Base-by-base conservation (phyloP, 1,140 invertebrate species). In the Doryteuthis pealeii region DNA sequence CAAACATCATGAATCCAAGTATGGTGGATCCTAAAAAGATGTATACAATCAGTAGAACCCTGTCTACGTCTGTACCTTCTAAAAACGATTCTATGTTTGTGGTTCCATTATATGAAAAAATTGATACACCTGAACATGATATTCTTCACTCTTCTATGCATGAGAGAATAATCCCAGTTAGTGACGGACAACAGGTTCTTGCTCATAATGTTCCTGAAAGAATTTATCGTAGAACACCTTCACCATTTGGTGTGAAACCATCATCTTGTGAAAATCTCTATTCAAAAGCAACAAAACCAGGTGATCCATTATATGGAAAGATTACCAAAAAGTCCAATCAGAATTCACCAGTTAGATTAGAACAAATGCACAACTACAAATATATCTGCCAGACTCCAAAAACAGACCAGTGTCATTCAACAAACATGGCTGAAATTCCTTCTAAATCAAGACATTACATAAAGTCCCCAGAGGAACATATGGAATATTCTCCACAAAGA, bases 261-360 rank as follows among this genome's bases (percentile, higher is more conserved):
- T 62, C 54, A 5, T 62, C 54, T n/a, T 62, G 10, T 6, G 54
- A 62, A 28, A n/a, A 18, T 28, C 26, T 62, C 5, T 62, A 62
- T 62, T 62, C 54, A 28, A 62, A 62, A 62, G 18, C 54, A 14
- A 62, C 54, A 62, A 62, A 62, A 62, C 54, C 54, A 62, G 26
- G 6, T 5, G 54, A 62, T n/a, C 26, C 54, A 5, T n/a, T 62
- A 62, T 62, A 62, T 62, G 54, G 54, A 5, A 62, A 18, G 18
- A 62, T 62, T 62, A 6, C 54, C 18, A 62, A 62, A 28, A 62
- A 62, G 26, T 15, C 54, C 26, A 18, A 62, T 18, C 54, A 28
- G 18, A 28, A 62, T 62, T 62, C 54, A 15, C 12, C 54, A 0
- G 54, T 18, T n/a, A 12, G 18, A 62, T 6, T 22, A 14, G 54